These are phyloP conservation scores for Drosophila sturtevanti DNA, from an alignment of 1,140 invertebrate species.

Conservation along the genomic window DNA sequence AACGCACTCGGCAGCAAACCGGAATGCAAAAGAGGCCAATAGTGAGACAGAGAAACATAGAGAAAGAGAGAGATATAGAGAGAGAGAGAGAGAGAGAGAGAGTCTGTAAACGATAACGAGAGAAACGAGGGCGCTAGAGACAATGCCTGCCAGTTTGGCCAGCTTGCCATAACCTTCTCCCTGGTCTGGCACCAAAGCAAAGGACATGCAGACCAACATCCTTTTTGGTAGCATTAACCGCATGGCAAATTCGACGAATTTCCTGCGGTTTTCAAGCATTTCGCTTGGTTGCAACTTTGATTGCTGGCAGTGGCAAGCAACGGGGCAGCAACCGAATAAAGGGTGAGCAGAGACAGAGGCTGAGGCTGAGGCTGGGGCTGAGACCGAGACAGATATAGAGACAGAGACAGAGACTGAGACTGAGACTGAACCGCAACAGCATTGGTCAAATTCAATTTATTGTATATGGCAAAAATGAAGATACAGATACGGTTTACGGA, in stretches of 20 bases:
- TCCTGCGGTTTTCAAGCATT: conserved; percentile 76
- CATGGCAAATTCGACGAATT: conserved; percentile 81
- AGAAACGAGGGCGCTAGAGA: conserved; percentile 16
- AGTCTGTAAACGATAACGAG: too few relatives aligned
- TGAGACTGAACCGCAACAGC: conserved; percentile 59
- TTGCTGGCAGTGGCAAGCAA: conserved; percentile 20
- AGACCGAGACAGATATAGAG: neutral
- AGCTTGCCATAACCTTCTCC: too few relatives aligned
- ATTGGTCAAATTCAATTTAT: conserved; percentile 80
- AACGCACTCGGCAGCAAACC: conserved; percentile 48
- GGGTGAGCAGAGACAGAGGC: neutral
- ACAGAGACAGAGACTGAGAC: neutral
- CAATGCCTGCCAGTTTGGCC: conserved; percentile 36
- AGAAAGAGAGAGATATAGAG: neutral
- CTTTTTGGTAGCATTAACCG: conserved; percentile 66
- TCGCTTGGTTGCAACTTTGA: conserved; percentile 61
- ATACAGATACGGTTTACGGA: neutral
- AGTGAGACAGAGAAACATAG: neutral
- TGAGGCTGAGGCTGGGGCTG: too few relatives aligned
- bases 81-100: neutral
- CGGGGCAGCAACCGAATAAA: neutral
- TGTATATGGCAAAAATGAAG: conserved; percentile 71
- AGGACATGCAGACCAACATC: conserved; percentile 45
- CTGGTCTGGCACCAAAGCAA: neutral
- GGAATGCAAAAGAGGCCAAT: conserved; percentile 21